Conservation (phyloP, 2,888 invertebrate species). For the Troides aeacus region DNA sequence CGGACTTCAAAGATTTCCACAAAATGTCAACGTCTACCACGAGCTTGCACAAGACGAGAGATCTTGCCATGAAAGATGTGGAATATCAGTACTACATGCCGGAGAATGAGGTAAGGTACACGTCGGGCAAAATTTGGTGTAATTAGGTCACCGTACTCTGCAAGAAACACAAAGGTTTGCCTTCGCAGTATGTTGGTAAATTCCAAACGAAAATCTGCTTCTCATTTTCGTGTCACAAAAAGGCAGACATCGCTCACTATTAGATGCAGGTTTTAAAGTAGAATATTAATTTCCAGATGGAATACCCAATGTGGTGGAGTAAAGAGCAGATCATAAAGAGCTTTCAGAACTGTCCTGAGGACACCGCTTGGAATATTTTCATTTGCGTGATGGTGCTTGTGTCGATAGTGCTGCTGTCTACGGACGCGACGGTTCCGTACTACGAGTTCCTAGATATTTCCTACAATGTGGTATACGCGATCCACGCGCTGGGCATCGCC, state of each 20-base stretch:
- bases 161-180: no score
- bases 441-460: conserved; percentile 38
- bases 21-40: conserved; percentile 4
- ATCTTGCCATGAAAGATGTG: neutral
- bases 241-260: no score
- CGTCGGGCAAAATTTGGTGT: no score
- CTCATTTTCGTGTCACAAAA: no score
- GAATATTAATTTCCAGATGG: conserved; percentile 38
- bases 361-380: conserved; percentile 52
- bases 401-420: conserved; percentile 42
- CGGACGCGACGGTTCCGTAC: conserved; percentile 31
- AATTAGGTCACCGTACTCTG: no score
- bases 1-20: neutral
- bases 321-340: conserved; percentile 35
- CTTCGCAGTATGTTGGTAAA: no score
- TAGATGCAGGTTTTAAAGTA: neutral
- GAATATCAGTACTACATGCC: conserved; percentile 11
- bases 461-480: conserved; percentile 50
- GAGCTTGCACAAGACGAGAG: neutral
- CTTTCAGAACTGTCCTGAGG: conserved; percentile 47
- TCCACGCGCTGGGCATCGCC: conserved; percentile 46
- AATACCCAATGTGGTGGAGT: conserved; percentile 53
- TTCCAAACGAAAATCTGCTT: no score
- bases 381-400: conserved; percentile 46
- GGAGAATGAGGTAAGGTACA: conserved; percentile 9